Conservation (phyloP, 2,888 invertebrate species). For the Drosophila acutilabella region DNA sequence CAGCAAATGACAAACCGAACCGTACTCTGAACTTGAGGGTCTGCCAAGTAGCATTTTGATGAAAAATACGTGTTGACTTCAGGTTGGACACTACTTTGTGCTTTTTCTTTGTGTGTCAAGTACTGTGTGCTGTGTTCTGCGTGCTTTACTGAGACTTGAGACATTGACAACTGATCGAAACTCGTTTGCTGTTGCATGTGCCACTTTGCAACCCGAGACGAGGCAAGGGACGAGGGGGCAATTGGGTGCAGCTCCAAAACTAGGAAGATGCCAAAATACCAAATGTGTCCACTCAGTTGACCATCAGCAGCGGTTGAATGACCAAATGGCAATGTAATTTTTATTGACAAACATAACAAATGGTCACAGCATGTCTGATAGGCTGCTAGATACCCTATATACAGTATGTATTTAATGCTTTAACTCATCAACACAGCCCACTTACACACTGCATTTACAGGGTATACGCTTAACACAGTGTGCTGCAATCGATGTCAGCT, state of each 20-base stretch:
- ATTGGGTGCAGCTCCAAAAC: slow-evolving; percentile 30
- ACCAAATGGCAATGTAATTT: slow-evolving; percentile 31
- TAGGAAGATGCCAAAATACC: slow-evolving; percentile 29
- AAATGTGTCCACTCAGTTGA: slow-evolving; percentile 25
- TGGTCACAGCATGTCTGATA: background rate
- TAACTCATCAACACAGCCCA: background rate
- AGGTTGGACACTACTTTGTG: slow-evolving; percentile 25
- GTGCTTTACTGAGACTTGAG: slow-evolving; percentile 10
- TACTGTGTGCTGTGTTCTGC: slow-evolving; percentile 4
- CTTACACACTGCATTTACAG: slow-evolving; percentile 3
- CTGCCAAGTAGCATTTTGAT: slow-evolving; percentile 40
- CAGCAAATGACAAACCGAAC: slow-evolving; percentile 6
- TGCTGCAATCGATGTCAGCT: slow-evolving; percentile 44
- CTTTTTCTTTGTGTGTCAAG: slow-evolving; percentile 51
- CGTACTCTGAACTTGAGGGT: slow-evolving; percentile 40
- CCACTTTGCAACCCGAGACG: background rate
- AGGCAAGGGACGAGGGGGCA: background rate
- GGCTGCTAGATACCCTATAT: background rate
- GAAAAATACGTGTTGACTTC: slow-evolving; percentile 11
- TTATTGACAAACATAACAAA: slow-evolving; percentile 16
- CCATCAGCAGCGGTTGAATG: slow-evolving; percentile 13
- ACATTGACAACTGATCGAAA: slow-evolving; percentile 20
- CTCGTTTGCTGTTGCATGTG: slow-evolving; percentile 24
- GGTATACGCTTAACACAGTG: slow-evolving; percentile 8
- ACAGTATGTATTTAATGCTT: too few species aligned